phyloP scores from a whole-genome alignment of 1,140 invertebrate genomes.

The Atta colombica region DNA sequence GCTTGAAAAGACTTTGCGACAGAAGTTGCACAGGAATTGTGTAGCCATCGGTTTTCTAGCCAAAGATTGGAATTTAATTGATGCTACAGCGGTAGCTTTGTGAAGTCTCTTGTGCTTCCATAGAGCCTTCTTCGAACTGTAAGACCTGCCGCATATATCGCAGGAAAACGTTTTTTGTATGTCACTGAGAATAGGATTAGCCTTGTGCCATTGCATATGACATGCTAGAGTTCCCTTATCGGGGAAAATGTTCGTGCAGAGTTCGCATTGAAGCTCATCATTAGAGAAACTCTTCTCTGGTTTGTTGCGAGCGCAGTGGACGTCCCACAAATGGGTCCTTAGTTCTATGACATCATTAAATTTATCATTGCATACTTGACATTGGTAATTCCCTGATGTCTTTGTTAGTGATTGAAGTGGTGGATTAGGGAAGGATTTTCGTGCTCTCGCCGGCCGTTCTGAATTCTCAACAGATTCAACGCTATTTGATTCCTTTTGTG shows the following conservation, averaged over 20 bases:
- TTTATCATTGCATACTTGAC: conserved; percentile 84
- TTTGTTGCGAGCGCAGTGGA: conserved; percentile 83
- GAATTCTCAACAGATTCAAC: not conserved
- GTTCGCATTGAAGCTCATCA: conserved; percentile 87
- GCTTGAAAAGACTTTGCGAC: conserved; percentile 87
- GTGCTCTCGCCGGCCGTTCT: conserved; percentile 80
- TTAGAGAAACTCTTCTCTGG: conserved; percentile 79
- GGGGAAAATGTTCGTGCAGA: conserved; percentile 88
- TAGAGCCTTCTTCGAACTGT: conserved; percentile 84
- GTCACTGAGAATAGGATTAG: conserved; percentile 81
- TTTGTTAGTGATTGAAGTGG: conserved; percentile 54
- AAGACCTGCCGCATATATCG: conserved; percentile 88
- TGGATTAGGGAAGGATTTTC: conserved; percentile 81
- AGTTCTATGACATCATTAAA: conserved; percentile 81
- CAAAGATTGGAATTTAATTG: conserved; percentile 72
- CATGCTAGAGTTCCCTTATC: conserved; percentile 87
- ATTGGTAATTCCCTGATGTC: conserved; percentile 75
- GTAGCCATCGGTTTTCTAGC: conserved; percentile 83
- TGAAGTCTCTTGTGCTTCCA: conserved; percentile 87
- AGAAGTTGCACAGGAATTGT: conserved; percentile 86
- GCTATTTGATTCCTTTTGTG: not conserved
- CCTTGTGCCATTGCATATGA: conserved; percentile 87
- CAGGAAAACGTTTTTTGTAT: conserved; percentile 85
- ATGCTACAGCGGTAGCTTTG: conserved; percentile 69
- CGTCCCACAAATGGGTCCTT: conserved; percentile 84